Evolutionary conservation across 2,888 invertebrate genomes (phyloP).

Genomic region (Polyploca ridens): DNA sequence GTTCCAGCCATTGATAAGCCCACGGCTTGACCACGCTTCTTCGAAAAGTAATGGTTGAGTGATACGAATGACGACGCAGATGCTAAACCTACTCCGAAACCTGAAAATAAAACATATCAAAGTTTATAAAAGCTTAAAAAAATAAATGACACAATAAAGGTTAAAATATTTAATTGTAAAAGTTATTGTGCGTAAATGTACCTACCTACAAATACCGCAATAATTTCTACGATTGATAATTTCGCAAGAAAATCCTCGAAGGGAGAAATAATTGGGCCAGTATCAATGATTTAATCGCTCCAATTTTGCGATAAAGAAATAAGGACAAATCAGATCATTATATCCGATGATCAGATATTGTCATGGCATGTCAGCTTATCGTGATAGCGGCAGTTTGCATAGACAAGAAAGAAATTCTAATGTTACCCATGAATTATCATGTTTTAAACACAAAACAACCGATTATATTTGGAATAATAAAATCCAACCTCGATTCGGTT

Average conservation of each 20-base stretch:
- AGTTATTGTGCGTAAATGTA: not conserved
- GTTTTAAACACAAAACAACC: too few relatives aligned
- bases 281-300: not conserved
- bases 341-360: conserved; percentile 2
- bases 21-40: conserved; percentile 91
- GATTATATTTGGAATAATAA: too few relatives aligned
- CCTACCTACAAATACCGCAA: not conserved
- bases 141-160: not conserved
- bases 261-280: not conserved
- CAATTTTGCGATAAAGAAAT: not conserved
- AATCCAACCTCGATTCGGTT: too few relatives aligned
- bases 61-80: conserved; percentile 92
- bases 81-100: conserved; percentile 90
- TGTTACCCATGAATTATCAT: not conserved
- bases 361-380: not conserved
- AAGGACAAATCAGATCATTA: not conserved
- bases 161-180: not conserved
- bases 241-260: not conserved
- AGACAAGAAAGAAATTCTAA: not conserved
- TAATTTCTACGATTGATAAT: not conserved
- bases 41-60: conserved; percentile 90
- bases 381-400: not conserved
- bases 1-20: conserved; percentile 92
- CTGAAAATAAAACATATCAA: conserved; percentile 64
- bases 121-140: not conserved